Base-by-base conservation (phyloP, 2,888 invertebrate genomes). In the Coelinius sp. region DNA sequence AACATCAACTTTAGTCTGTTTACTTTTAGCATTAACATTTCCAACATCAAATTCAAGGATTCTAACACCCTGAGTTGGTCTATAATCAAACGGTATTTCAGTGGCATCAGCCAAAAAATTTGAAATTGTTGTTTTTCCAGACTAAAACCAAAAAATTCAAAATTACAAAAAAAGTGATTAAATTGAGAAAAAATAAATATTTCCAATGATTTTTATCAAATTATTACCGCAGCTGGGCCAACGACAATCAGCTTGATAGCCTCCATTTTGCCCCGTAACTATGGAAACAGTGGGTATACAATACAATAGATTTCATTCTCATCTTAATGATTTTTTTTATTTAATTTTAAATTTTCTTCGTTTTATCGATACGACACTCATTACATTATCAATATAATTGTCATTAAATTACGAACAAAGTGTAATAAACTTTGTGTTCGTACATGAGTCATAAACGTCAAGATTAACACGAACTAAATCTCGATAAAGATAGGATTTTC, bases 21-120 rank as follows among this genome's bases (percentile, higher is more conserved):
- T 90, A 5, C 91, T 91, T 80, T 91, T 91, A 0, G 92, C 88
- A 77, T 89, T 90, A 5, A 93, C 82, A 78, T 91, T 91, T 22
- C 90, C 89, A 24, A 91, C 89, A 86, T 94, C 94, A 86, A 94
- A 94, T 84, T 95, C 95, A 12, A 95, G 89, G 79, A 95, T 94
- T 79, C 94, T 90, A 38, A 92, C 92, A 46, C 94, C 94, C 86
- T 92, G 91, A 0, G 94, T 94, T 1, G 94, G 92, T 76, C 90
- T 89, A 77, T 93, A 92, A 24, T 91, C 89, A 56, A 89, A 91
- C 10, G 90, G 88, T 72, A 90, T 89, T 79, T 94, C 94, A 12
- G 91, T 90, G 38, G 93, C 92, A 66, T 94, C 93, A 0, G 94
- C 92, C 78, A 94, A 87, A 81, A 92, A 93, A 86, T 94, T 94